These are phyloP conservation scores for Pandion haliaetus DNA, from an alignment of 2,113 vertebrate genomes.

Conservation along the genomic window DNA sequence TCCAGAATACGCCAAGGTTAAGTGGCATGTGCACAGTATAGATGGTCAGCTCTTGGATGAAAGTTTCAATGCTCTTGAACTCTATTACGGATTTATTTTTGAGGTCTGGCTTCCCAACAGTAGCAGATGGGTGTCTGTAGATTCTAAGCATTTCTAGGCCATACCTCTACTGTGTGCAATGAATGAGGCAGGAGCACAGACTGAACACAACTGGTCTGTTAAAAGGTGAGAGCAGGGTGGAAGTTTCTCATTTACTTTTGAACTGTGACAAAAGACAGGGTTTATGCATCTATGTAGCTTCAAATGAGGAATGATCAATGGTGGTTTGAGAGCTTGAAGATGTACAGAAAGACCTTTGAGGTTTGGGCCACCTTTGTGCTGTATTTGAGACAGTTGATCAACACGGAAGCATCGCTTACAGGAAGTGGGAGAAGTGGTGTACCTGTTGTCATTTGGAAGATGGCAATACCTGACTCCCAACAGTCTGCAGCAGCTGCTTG, in stretches of 20 bases:
- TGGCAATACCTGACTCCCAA: neutral
- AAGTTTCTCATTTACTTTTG: neutral
- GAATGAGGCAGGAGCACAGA: neutral
- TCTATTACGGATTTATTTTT: neutral
- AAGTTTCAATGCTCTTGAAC: neutral
- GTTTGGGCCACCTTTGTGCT: neutral
- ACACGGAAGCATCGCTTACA: fast-evolving
- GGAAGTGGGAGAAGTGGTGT: neutral
- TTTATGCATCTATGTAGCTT: neutral
- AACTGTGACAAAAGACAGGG: neutral
- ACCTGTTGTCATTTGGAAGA: neutral
- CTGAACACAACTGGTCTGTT: neutral
- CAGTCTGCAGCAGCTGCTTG: neutral
- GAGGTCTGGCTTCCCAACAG: neutral
- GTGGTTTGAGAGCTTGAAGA: neutral
- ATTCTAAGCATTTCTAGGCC: neutral
- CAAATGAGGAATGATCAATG: neutral
- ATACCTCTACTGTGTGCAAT: neutral
- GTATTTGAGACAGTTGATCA: neutral
- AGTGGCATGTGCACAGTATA: too few relatives aligned
- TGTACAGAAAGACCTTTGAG: neutral
- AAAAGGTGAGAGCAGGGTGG: neutral
- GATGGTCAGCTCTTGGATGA: neutral
- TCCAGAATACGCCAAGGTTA: neutral
- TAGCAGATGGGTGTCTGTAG: neutral